A percentile compares a stretch with the other conserved stretches of the same genome.
These are phyloP conservation scores for Troides oblongomaculatus DNA, from an alignment of 2,888 invertebrate genomes.

Conservation along the genomic window DNA sequence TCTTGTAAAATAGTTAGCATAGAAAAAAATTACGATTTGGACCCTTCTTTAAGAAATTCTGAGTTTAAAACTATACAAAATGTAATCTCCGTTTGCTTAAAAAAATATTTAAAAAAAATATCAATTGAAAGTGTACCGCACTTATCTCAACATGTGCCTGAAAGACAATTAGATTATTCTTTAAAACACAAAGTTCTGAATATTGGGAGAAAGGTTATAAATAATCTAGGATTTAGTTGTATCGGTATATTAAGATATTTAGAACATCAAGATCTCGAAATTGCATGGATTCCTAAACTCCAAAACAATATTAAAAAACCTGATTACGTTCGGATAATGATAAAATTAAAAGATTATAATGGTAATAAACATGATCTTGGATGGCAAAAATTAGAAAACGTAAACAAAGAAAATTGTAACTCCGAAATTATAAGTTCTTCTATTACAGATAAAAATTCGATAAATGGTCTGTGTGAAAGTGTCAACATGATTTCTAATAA, in stretches of 20 bases:
- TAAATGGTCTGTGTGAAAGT: background rate
- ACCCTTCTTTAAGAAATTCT: conserved; percentile 31
- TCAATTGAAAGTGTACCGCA: conserved; percentile 32
- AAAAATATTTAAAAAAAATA: conserved; percentile 47
- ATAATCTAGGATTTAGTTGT: conserved; percentile 51
- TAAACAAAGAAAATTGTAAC: background rate
- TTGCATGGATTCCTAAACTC: conserved; percentile 52
- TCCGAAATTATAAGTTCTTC: conserved; percentile 1
- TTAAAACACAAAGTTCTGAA: conserved; percentile 65
- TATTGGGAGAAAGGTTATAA: conserved; percentile 63
- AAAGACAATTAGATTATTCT: conserved; percentile 43
- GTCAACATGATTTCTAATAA: background rate
- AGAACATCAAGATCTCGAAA: conserved; percentile 58
- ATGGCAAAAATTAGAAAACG: conserved; percentile 40
- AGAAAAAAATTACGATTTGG: conserved; percentile 29
- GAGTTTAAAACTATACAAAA: conserved; percentile 49
- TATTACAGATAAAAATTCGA: conserved; percentile 18
- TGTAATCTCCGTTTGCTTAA: conserved; percentile 52
- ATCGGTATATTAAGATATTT: conserved; percentile 61
- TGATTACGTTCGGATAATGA: conserved; percentile 52
- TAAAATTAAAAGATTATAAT: conserved; percentile 43
- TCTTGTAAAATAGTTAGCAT: conserved; percentile 36
- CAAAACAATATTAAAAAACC: conserved; percentile 36
- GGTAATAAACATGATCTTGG: conserved; percentile 37
- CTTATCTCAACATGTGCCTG: conserved; percentile 11